A percentile compares a stretch with the other conserved stretches of the same genome.
Conservation (phyloP, 2,113 vertebrate genomes). For the Tragelaphus scriptus region DNA sequence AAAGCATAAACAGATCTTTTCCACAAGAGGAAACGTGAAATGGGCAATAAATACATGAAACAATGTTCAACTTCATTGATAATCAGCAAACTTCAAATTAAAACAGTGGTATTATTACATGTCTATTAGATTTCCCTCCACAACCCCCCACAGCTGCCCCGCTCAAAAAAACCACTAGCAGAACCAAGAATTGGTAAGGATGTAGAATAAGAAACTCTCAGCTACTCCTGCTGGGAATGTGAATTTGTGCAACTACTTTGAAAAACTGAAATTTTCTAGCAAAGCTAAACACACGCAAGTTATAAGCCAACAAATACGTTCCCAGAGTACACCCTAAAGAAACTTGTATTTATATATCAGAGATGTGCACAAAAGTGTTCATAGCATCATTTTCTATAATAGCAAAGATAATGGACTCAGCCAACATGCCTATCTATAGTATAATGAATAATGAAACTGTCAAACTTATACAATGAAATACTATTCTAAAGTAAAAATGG, state of each 20-base stretch:
- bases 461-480: neutral
- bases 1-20: neutral
- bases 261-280: neutral
- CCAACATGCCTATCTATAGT: neutral
- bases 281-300: neutral
- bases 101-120: neutral
- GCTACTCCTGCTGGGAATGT: neutral
- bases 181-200: neutral
- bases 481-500: constrained; percentile 13
- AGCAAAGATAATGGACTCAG: neutral
- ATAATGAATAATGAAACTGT: neutral
- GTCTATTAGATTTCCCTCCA: neutral
- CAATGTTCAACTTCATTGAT: neutral
- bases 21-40: neutral
- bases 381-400: neutral
- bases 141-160: accelerated
- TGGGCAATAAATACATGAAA: neutral
- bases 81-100: neutral
- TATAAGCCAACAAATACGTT: neutral
- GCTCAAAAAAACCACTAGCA: neutral
- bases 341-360: neutral
- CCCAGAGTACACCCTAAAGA: neutral
- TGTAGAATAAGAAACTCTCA: neutral
- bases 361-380: neutral
- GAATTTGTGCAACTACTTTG: neutral